Percentiles rank a stretch among this genome's conserved stretches.
phyloP scores from a whole-genome alignment of 2,113 vertebrate genomes.

The Montifringilla adamsi region DNA sequence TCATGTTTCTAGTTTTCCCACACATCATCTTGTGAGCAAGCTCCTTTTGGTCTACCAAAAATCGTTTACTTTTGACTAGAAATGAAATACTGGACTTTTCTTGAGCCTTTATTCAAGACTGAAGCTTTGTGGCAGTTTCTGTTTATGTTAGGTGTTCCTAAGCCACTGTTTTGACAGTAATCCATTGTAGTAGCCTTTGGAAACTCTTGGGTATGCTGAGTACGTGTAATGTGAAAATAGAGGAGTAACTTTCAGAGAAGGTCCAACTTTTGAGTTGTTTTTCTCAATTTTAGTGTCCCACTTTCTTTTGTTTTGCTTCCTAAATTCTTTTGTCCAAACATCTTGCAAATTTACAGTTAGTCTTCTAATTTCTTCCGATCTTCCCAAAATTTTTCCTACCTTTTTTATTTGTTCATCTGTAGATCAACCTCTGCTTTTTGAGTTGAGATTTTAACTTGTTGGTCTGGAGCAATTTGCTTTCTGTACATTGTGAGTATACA shows the following conservation, averaged over 20 bases:
- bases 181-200: background rate
- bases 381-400: background rate
- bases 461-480: background rate
- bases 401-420: background rate
- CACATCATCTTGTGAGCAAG: background rate
- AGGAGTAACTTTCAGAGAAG: background rate
- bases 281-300: background rate
- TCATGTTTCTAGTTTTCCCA: background rate
- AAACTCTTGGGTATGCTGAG: background rate
- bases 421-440: background rate
- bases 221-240: fast-evolving
- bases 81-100: background rate
- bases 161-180: background rate
- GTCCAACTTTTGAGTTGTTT: background rate
- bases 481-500: background rate
- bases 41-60: background rate
- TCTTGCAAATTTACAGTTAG: background rate
- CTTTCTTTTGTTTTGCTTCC: background rate
- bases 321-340: background rate
- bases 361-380: background rate
- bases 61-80: background rate
- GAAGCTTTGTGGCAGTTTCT: background rate
- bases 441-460: background rate
- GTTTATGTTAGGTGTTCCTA: background rate
- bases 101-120: background rate